These are phyloP conservation scores for Bufo bufo DNA, from an alignment of 2,113 vertebrate species.

Conservation along the genomic window DNA sequence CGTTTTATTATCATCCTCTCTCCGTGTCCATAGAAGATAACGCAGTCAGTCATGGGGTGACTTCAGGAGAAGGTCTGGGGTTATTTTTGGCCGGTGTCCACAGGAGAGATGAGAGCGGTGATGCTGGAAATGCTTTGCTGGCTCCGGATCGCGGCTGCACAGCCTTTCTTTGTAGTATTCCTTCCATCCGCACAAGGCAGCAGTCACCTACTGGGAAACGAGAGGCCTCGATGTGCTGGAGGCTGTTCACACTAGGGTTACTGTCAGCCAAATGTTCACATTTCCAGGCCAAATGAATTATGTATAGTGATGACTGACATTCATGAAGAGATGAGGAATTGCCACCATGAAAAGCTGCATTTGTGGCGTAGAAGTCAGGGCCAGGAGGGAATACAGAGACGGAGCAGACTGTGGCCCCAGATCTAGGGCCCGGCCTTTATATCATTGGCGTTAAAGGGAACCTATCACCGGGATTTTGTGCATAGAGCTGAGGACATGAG, in stretches of 20 bases:
- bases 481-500: too few species aligned
- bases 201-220: background rate
- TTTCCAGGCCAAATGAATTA: background rate
- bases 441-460: too few species aligned
- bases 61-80: background rate
- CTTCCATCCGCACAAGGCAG: slow-evolving; percentile 26
- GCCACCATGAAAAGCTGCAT: background rate
- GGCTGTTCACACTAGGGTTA: background rate
- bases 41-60: background rate
- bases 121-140: slow-evolving; percentile 44
- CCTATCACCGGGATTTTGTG: too few species aligned
- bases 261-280: background rate
- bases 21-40: background rate
- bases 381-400: too few species aligned
- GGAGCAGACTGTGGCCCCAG: too few species aligned
- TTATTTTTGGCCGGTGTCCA: background rate
- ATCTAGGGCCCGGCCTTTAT: too few species aligned
- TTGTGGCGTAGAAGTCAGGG: too few species aligned
- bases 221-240: background rate
- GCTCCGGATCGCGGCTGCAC: slow-evolving; percentile 12
- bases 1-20: background rate
- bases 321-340: background rate
- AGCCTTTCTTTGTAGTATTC: slow-evolving; percentile 45
- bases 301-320: background rate
- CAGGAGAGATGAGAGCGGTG: background rate